A percentile compares a stretch with the other conserved stretches of the same genome.
phyloP scores from a whole-genome alignment of 2,797 vertebrate genomes.

The Sebastes minor region DNA sequence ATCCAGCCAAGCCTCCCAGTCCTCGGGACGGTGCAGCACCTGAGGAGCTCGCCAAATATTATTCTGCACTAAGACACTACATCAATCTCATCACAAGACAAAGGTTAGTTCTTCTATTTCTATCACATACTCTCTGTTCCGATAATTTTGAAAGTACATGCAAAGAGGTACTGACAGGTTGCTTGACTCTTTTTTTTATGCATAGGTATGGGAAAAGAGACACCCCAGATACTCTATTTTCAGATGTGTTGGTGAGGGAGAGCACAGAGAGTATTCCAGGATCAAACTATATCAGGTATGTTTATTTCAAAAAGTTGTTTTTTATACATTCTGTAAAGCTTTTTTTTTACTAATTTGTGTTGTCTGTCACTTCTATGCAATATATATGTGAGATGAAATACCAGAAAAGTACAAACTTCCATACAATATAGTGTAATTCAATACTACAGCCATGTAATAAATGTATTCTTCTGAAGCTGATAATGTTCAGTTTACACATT shows the following conservation, averaged over 20 bases:
- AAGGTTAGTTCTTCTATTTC: slow-evolving; percentile 81
- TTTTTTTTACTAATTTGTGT: background rate
- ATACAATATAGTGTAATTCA: background rate
- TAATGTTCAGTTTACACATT: background rate
- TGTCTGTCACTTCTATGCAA: background rate
- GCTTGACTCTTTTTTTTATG: slow-evolving; percentile 12
- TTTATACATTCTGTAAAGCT: background rate
- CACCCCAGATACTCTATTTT: slow-evolving; percentile 87
- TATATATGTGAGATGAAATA: background rate
- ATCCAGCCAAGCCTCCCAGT: slow-evolving; percentile 90
- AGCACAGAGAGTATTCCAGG: slow-evolving; percentile 88
- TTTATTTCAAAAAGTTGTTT: background rate
- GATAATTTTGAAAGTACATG: background rate
- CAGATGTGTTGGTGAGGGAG: slow-evolving; percentile 88
- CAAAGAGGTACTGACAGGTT: background rate
- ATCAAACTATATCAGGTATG: slow-evolving; percentile 82
- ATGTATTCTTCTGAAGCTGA: background rate
- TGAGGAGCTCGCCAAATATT: slow-evolving; percentile 93
- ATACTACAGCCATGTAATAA: background rate
- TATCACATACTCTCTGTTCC: background rate
- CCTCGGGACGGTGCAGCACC: slow-evolving; percentile 88
- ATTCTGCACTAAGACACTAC: slow-evolving; percentile 93
- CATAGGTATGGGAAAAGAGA: slow-evolving; percentile 93
- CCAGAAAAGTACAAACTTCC: background rate
- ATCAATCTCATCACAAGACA: slow-evolving; percentile 97